These are phyloP conservation scores for Arizona elegans DNA, from an alignment of 2,113 vertebrate genomes.

Conservation along the genomic window DNA sequence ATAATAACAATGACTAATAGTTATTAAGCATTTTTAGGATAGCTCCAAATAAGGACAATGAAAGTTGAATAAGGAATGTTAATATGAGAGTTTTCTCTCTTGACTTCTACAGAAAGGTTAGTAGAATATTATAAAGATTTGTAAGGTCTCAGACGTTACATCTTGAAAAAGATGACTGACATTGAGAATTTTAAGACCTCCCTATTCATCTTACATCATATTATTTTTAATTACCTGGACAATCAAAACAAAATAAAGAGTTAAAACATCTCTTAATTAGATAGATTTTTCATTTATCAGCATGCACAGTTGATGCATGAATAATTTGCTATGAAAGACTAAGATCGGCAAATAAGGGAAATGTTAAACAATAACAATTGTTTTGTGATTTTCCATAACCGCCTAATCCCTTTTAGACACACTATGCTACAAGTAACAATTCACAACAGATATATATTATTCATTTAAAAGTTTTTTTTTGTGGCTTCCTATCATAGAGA, in stretches of 20 bases:
- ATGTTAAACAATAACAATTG: neutral
- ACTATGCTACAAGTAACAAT: constrained; percentile 8
- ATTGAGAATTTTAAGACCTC: neutral
- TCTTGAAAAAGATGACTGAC: neutral
- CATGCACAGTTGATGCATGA: neutral
- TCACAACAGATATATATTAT: neutral
- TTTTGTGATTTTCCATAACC: neutral
- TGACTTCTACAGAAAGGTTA: neutral
- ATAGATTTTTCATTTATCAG: neutral
- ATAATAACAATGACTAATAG: neutral
- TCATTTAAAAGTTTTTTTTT: neutral
- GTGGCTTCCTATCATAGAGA: neutral
- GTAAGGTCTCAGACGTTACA: too few species aligned
- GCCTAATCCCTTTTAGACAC: neutral
- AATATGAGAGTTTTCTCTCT: neutral
- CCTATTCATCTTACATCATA: neutral
- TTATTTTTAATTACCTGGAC: neutral
- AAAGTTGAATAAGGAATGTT: neutral
- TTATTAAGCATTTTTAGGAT: neutral
- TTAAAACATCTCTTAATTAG: neutral
- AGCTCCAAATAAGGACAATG: neutral
- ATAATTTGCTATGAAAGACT: neutral
- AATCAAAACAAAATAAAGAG: neutral
- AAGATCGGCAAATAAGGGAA: neutral
- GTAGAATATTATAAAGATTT: neutral